phyloP scores from a whole-genome alignment of 2,113 vertebrate genomes.

The Python bivittatus region DNA sequence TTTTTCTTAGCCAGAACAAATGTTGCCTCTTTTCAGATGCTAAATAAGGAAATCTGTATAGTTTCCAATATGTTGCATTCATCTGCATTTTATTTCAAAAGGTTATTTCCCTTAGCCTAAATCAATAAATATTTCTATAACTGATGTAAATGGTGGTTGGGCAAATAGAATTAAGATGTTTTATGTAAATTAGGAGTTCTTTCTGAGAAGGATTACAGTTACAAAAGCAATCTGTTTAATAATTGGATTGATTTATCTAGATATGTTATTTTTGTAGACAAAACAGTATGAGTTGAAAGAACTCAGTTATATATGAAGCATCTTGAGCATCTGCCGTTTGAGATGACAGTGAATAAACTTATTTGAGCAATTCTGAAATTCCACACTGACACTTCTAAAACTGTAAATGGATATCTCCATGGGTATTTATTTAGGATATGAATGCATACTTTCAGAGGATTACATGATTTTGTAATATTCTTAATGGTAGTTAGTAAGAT shows the following conservation, averaged over 20 bases:
- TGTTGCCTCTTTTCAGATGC: conserved; percentile 58
- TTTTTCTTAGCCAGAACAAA: conserved; percentile 44
- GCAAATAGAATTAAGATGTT: background rate
- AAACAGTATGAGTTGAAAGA: background rate
- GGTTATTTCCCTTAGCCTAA: background rate
- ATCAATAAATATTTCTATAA: background rate
- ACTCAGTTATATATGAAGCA: background rate
- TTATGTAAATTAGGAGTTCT: background rate
- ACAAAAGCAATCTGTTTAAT: background rate
- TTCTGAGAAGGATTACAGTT: background rate
- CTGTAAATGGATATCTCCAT: conserved; percentile 11
- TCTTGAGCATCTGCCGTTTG: conserved; percentile 47
- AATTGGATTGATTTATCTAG: background rate
- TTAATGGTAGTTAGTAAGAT: background rate
- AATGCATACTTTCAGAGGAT: background rate
- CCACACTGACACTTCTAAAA: conserved; percentile 54
- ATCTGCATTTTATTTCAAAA: conserved; percentile 26
- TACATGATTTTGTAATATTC: background rate
- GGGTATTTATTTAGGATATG: background rate
- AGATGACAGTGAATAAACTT: conserved; percentile 57
- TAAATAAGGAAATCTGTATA: conserved; percentile 40
- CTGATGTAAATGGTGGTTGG: no score
- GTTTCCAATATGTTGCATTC: background rate
- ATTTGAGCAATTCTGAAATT: background rate
- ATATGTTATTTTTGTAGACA: background rate